Percentiles rank a stretch among this genome's conserved stretches.
Evolutionary conservation across 1,140 invertebrate genomes (phyloP).

Genomic region (Bombyx mandarina): DNA sequence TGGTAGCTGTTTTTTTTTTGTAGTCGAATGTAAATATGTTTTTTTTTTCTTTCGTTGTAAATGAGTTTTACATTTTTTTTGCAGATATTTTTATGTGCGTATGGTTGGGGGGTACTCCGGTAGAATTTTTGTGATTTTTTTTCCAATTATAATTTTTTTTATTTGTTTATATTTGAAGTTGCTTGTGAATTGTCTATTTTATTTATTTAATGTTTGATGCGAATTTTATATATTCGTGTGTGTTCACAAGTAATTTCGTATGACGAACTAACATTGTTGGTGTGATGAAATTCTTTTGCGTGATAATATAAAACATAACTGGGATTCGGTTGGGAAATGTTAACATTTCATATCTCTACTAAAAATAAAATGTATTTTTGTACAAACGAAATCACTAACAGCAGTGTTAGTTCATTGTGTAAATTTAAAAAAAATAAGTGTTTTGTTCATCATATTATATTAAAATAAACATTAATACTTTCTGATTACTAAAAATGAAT

Average conservation of each 20-base stretch:
- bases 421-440: not conserved
- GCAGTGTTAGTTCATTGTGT: constrained; percentile 30
- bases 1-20: not conserved
- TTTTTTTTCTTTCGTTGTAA: constrained; percentile 20
- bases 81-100: constrained; percentile 44
- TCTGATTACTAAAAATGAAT: too few species aligned
- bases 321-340: constrained; percentile 4
- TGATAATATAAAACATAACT: not conserved
- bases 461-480: too few species aligned
- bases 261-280: constrained; percentile 50
- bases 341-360: constrained; percentile 5
- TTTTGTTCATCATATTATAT: too few species aligned
- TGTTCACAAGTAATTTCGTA: constrained; percentile 33
- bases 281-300: constrained; percentile 14
- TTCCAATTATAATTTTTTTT: constrained; percentile 19
- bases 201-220: not conserved
- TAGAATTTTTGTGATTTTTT: constrained; percentile 46
- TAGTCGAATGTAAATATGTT: constrained; percentile 2
- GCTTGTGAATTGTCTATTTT: constrained; percentile 23
- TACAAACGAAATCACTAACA: constrained; percentile 26
- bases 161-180: constrained; percentile 26
- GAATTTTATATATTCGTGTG: not conserved
- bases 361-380: constrained; percentile 14
- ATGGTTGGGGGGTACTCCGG: constrained; percentile 43
- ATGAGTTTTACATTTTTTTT: constrained; percentile 39